Base-by-base conservation (phyloP, 2,888 invertebrate genomes). In the Phanerotoma sp. region DNA sequence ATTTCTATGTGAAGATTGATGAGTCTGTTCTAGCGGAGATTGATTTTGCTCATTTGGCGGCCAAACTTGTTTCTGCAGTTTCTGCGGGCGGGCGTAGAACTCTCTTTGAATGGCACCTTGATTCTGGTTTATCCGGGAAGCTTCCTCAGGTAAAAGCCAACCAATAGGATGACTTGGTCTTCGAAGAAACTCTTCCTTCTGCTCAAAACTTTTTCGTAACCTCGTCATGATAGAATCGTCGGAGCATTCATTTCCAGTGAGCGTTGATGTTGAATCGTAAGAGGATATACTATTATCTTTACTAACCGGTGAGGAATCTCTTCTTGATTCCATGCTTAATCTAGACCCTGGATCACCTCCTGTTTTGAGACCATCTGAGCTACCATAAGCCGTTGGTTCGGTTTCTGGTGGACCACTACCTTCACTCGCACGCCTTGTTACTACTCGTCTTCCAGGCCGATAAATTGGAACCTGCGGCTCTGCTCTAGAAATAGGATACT, bases 111-210 rank as follows among this genome's bases (percentile, higher is more conserved):
- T 83, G 47, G 81, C 78, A 1, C 69, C 57, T 1, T 60, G 57
- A 13, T 28, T 33, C 18, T 49, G 56, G 37, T 46, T 40, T 3
- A 53, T 21, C 35, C 56, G 63, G 38, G 79, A 73, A 56, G 79
- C 77, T 50, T 77, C 79, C 45, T 81, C 82, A 3, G 81, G 81
- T 28, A 79, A 79, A 62, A 79, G 81, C 82, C 81, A 84, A 51
- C 83, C 84, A 51, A 80, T 83, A 20, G 87, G 86, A 68, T 85
- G 83, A 74, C 81, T 86, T 4, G 89, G 88, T 63, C 89, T 82
- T 72, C 87, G 84, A 56, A 94, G 81, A 77, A 94, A 94, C 68
- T 93, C 93, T 75, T 93, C 93, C 76, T 93, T 93, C 73, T 93
- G 91, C 73, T 93, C 92, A 69, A 91, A 86, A 71, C 90, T 92